These are phyloP conservation scores for Clistopyga incitator DNA, from an alignment of 2,888 invertebrate genomes.

Conservation along the genomic window DNA sequence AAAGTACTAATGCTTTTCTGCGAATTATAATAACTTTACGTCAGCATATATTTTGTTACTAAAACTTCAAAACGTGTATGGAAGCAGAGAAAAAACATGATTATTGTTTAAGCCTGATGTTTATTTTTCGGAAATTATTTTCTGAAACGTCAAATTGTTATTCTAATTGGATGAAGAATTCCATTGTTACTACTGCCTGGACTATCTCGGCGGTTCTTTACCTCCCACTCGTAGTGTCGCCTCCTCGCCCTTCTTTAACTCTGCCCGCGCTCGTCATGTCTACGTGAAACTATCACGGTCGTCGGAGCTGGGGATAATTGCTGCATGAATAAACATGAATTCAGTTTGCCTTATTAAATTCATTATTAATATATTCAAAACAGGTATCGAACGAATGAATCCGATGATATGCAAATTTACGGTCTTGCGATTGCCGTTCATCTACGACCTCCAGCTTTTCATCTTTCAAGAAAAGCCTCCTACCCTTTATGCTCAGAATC, in stretches of 20 bases:
- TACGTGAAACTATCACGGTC: constrained; percentile 70
- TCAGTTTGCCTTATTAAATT: constrained; percentile 78
- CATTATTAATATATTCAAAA: constrained; percentile 80
- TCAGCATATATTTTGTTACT: neutral
- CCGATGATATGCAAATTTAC: constrained; percentile 76
- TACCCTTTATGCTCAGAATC: constrained; percentile 55
- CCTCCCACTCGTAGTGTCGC: constrained; percentile 8
- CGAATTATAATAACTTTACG: neutral
- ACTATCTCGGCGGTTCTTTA: constrained; percentile 53
- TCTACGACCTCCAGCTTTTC: constrained; percentile 53
- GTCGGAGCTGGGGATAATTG: constrained; percentile 72
- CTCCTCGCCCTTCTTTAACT: constrained; percentile 26
- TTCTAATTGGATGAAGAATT: neutral
- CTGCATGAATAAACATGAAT: constrained; percentile 77
- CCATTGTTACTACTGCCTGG: neutral
- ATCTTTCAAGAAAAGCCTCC: constrained; percentile 50
- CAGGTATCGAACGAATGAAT: constrained; percentile 78
- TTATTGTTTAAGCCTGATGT: neutral
- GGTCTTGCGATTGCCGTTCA: constrained; percentile 66
- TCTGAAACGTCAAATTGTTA: neutral
- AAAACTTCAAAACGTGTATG: neutral
- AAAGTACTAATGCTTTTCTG: neutral
- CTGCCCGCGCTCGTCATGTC: constrained; percentile 59
- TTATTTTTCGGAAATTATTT: neutral
- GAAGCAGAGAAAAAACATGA: neutral